Base-by-base conservation (phyloP, 2,113 vertebrate genomes). In the Cavia porcellus region DNA sequence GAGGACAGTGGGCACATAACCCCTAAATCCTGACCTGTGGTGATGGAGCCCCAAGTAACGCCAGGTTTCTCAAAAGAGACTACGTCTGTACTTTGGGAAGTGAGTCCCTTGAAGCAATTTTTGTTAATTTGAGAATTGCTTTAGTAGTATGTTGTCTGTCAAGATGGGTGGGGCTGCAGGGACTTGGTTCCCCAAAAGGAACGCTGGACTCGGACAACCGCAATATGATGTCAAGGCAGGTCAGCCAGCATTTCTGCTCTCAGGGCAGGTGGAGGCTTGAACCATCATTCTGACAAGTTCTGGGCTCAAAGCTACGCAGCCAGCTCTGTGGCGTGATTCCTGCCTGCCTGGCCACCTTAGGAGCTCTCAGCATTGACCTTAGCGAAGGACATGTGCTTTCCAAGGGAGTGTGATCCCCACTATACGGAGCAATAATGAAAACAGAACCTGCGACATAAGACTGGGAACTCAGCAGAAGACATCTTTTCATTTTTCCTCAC, bases 101-200 rank as follows among this genome's bases (percentile, higher is more conserved):
- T 6, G 82, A 61, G 28, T 79, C 45, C 28, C 15, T 85, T 8
- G 14, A 55, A 47, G 50, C 8, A 70, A 30, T 82, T 94, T 25
- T 86, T 95, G 10, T 86, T 59, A 82, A 77, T 61, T 89, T 52
- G 94, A 94, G 79, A 90, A 93, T 35, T 57, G 9, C 12, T 82
- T 59, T 7, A 62, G 12, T n/a, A 74, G 10, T 30, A n/a, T 32
- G 17, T 10, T 59, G 4, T 13, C 38, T 1, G 3, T 47, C 25
- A 38, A 42, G 50, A 64, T 2, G 28, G 30, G 2, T 72, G 13
- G 5, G 32, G 55, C 17, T 83, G 52, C 25, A 42, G 13, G 35
- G 81, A 68, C 32, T 38, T 85, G 12, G 8, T 68, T 77, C 28
- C 24, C 89, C 22, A 90, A 86, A 55, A 42, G 2, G 80, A 57